These are phyloP conservation scores for Blennius ocellaris DNA, from an alignment of 2,113 vertebrate genomes.

Conservation along the genomic window DNA sequence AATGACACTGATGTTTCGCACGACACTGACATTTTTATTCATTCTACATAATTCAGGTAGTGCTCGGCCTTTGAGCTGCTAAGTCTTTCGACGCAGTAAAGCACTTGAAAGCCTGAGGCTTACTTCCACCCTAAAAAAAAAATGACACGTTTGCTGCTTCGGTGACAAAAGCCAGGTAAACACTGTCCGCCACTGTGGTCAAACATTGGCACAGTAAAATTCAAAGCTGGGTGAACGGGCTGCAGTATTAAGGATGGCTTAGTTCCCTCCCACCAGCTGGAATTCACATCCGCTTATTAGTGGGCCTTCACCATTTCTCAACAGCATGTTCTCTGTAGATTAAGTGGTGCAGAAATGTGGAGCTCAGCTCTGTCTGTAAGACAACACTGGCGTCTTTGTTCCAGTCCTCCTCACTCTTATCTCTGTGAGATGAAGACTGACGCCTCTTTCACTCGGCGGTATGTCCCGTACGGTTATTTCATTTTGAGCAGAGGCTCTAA, in stretches of 20 bases:
- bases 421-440: conserved; percentile 49
- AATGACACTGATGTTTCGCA: conserved; percentile 14
- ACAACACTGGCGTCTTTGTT: conserved; percentile 77
- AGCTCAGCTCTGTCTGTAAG: conserved; percentile 28
- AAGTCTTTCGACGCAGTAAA: conserved; percentile 1
- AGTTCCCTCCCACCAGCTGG: conserved; percentile 57
- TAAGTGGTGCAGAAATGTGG: conserved; percentile 65
- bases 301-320: conserved; percentile 36
- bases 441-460: conserved; percentile 21
- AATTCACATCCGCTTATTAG: conserved; percentile 54
- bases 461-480: too few species aligned
- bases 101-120: conserved; percentile 20
- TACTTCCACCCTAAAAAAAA: background rate
- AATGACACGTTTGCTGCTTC: background rate
- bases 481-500: conserved; percentile 4
- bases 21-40: conserved; percentile 21
- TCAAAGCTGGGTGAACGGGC: conserved; percentile 23
- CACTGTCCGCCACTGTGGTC: conserved; percentile 20
- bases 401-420: conserved; percentile 57
- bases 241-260: conserved; percentile 35
- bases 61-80: background rate
- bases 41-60: background rate
- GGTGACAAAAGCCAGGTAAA: conserved; percentile 24
- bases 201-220: conserved; percentile 34
- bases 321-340: conserved; percentile 58